These are phyloP conservation scores for Eubasilissa splendida DNA, from an alignment of 2,888 invertebrate genomes.

Conservation along the genomic window DNA sequence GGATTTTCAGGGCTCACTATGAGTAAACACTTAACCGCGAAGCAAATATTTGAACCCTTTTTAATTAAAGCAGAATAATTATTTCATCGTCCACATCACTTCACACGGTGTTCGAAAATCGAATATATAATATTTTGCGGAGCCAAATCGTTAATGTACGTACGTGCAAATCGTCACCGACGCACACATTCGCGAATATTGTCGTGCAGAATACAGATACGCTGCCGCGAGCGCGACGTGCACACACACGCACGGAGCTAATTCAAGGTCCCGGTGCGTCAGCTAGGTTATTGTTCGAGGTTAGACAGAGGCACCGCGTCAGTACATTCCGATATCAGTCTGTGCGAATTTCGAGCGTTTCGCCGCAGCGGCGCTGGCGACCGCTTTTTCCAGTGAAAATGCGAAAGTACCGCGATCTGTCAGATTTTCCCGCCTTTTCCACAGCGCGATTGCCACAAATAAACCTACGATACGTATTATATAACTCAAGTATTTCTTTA, in stretches of 20 bases:
- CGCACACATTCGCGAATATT: slow-evolving; percentile 9
- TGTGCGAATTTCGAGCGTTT: slow-evolving; percentile 12
- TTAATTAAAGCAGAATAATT: no score
- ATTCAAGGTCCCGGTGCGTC: slow-evolving; percentile 50
- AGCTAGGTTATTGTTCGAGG: slow-evolving; percentile 57
- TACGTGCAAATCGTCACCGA: slow-evolving; percentile 27
- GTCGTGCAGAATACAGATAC: no score
- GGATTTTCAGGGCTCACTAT: no score
- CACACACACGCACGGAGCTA: slow-evolving; percentile 28
- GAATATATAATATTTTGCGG: background rate
- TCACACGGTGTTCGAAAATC: no score
- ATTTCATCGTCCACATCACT: no score
- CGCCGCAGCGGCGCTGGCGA: slow-evolving; percentile 12
- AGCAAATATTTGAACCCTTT: no score
- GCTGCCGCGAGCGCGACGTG: background rate
- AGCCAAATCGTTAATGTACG: background rate
- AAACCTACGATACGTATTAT: no score
- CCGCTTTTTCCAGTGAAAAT: background rate
- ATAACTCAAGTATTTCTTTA: no score
- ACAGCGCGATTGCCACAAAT: no score
- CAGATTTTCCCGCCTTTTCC: no score
- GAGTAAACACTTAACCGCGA: no score
- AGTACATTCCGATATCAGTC: slow-evolving; percentile 37
- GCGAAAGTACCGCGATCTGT: background rate
- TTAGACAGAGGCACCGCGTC: slow-evolving; percentile 31